phyloP scores from a whole-genome alignment of 2,797 vertebrate genomes.

The Brachymystax lenok region DNA sequence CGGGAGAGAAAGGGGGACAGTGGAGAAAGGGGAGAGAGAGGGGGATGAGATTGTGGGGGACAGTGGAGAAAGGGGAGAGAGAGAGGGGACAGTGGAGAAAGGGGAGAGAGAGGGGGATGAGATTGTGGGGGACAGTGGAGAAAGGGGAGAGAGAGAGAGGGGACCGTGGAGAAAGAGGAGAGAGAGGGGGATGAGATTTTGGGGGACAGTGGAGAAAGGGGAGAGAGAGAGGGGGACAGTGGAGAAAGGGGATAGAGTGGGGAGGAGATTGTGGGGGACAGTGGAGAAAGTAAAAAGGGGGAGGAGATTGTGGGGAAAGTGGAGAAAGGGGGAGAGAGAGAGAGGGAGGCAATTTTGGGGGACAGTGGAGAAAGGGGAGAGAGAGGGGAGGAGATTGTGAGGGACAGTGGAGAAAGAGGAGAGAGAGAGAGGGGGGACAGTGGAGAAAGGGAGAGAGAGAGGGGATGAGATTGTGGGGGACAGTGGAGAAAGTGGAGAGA shows the following conservation, averaged over 20 bases:
- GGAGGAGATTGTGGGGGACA: slow-evolving; percentile 34
- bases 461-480: too few relatives aligned
- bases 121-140: slow-evolving; percentile 24
- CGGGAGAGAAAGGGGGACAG: neutral
- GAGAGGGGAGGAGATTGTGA: too few relatives aligned
- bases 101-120: slow-evolving; percentile 5
- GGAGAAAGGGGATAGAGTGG: neutral
- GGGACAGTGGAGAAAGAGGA: slow-evolving; percentile 5
- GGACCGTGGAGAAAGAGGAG: neutral
- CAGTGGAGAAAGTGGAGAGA: neutral
- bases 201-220: neutral
- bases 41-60: too few relatives aligned
- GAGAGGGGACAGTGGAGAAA: too few relatives aligned
- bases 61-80: neutral
- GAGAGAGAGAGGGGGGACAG: too few relatives aligned
- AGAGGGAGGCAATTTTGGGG: slow-evolving; percentile 34
- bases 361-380: neutral
- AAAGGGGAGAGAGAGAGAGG: neutral
- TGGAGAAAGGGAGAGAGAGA: neutral
- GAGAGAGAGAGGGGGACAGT: neutral
- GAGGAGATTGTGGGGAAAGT: too few relatives aligned
- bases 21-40: neutral
- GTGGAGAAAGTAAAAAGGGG: too few relatives aligned
- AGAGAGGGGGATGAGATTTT: too few relatives aligned
- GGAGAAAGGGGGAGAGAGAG: neutral